Percentiles rank a stretch among this genome's conserved stretches.
phyloP scores from a whole-genome alignment of 2,113 vertebrate genomes.

The Heterocephalus glaber region DNA sequence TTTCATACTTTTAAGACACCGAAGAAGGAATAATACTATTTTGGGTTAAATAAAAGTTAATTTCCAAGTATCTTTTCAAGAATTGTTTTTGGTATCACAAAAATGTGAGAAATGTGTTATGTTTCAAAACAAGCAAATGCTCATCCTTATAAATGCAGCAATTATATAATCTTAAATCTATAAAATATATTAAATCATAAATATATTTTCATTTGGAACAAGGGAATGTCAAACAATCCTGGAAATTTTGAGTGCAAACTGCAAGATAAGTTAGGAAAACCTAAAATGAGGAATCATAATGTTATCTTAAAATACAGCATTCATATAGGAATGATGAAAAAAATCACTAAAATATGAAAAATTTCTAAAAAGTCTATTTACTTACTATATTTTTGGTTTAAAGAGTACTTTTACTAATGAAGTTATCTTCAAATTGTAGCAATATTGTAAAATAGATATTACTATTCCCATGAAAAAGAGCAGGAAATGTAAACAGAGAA shows the following conservation, averaged over 20 bases:
- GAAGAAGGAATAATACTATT: background rate
- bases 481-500: background rate
- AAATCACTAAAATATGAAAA: background rate
- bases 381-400: background rate
- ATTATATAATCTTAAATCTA: background rate
- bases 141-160: background rate
- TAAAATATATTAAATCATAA: background rate
- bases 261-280: background rate
- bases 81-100: background rate
- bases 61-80: background rate
- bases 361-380: background rate
- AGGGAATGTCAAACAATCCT: background rate
- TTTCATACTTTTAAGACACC: background rate
- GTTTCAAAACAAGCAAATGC: background rate
- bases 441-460: background rate
- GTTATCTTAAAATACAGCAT: background rate
- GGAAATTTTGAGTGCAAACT: background rate
- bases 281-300: background rate
- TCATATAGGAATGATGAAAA: background rate
- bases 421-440: background rate
- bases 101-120: background rate
- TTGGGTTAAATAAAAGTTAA: background rate
- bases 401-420: background rate
- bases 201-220: background rate
- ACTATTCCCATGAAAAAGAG: background rate